These are phyloP conservation scores for Amblyteles armatorius DNA, from an alignment of 2,888 invertebrate genomes.

Conservation along the genomic window DNA sequence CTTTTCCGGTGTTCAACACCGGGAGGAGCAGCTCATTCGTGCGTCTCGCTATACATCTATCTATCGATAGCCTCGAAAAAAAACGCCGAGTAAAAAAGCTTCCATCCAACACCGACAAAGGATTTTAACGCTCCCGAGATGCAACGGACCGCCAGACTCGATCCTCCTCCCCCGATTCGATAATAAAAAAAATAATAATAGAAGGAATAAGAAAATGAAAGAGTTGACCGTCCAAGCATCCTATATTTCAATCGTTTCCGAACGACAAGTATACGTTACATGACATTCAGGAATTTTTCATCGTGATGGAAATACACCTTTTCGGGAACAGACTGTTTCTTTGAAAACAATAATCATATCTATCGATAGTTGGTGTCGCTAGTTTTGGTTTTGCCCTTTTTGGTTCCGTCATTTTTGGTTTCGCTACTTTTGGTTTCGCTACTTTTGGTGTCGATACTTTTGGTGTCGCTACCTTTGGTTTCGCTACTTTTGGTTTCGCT, in stretches of 20 bases:
- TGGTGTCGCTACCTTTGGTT: too few relatives aligned
- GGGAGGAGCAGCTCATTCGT: background rate
- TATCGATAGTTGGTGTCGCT: too few relatives aligned
- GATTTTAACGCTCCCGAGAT: slow-evolving; percentile 63
- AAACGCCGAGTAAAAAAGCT: slow-evolving; percentile 29
- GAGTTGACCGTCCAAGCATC: background rate
- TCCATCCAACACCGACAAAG: slow-evolving; percentile 62
- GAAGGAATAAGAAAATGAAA: slow-evolving; percentile 7
- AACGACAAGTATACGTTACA: slow-evolving; percentile 3
- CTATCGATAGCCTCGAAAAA: slow-evolving; percentile 40
- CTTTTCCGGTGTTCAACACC: slow-evolving; percentile 56
- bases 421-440: too few relatives aligned
- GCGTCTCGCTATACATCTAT: slow-evolving; percentile 1
- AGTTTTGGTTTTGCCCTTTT: too few relatives aligned
- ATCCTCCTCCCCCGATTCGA: slow-evolving; percentile 44
- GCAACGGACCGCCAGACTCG: slow-evolving; percentile 36
- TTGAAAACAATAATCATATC: too few relatives aligned
- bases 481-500: too few relatives aligned
- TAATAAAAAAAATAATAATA: slow-evolving; percentile 10
- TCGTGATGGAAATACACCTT: background rate
- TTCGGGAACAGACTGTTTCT: background rate
- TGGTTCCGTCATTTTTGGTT: too few relatives aligned
- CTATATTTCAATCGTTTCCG: background rate
- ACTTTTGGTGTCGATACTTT: too few relatives aligned
- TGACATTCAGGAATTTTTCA: background rate